A percentile compares a stretch with the other conserved stretches of the same genome.
Evolutionary conservation across 2,888 invertebrate genomes (phyloP).

Genomic region (Acronicta aceris): DNA sequence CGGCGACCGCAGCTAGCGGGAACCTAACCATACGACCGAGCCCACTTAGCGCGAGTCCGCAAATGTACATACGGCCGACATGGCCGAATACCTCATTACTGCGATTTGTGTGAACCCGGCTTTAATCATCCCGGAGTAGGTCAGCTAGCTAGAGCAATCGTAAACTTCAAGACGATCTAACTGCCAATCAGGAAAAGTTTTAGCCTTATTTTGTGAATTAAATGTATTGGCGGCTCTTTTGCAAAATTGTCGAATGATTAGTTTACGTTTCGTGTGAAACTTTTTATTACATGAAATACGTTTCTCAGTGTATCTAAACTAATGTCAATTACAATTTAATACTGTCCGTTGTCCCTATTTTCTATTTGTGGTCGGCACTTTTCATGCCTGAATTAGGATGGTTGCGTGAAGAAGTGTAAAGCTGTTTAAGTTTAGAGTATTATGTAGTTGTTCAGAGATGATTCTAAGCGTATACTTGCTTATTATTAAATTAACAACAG

Average conservation of each 20-base stretch:
- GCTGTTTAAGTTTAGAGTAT: too few species aligned
- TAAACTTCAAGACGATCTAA: constrained; percentile 22
- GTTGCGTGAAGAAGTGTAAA: too few species aligned
- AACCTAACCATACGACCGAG: constrained; percentile 52
- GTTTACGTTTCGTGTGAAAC: neutral
- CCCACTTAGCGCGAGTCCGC: constrained; percentile 62
- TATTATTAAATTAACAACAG: too few species aligned
- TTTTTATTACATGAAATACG: neutral
- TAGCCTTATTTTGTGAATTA: constrained; percentile 12
- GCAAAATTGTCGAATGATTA: neutral
- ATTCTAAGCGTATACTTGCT: too few species aligned
- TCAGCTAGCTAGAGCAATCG: constrained; percentile 33
- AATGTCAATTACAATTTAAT: constrained; percentile 2
- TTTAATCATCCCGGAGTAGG: constrained; percentile 43
- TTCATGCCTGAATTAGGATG: neutral
- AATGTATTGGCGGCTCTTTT: neutral
- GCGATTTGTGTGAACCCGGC: constrained; percentile 47
- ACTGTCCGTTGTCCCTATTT: neutral
- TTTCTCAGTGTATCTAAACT: neutral
- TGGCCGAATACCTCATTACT: constrained; percentile 48
- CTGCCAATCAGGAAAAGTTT: constrained; percentile 24
- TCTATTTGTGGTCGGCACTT: neutral
- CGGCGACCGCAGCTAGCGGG: constrained; percentile 70
- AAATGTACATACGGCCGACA: constrained; percentile 49
- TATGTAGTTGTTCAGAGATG: too few species aligned